phyloP scores from a whole-genome alignment of 35 echinoderm and acorn worm species.

The Patiria miniata region DNA sequence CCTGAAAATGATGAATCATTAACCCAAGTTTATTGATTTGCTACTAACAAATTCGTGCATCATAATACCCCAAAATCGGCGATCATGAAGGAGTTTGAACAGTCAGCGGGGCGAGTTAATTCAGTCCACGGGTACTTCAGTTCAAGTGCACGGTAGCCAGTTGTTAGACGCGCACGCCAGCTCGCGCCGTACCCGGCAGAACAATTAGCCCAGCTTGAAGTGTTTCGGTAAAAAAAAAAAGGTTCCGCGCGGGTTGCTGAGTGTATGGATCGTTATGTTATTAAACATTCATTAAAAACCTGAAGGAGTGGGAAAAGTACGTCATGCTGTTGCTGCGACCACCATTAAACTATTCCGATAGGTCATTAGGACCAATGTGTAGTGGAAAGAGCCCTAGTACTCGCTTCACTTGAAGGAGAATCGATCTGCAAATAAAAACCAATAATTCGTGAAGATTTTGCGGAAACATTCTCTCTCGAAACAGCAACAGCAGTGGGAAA shows the following conservation, averaged over 20 bases:
- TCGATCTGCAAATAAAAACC: no score
- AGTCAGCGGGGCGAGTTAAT: background rate
- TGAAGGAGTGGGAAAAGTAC: constrained; percentile 3
- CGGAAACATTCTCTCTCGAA: no score
- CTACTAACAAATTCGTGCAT: background rate
- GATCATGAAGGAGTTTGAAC: constrained; percentile 7
- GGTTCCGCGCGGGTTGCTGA: background rate
- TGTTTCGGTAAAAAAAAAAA: background rate
- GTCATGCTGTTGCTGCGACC: background rate
- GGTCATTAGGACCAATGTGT: no score
- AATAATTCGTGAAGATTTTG: no score
- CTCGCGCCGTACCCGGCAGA: background rate
- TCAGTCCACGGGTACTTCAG: background rate
- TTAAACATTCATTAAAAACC: constrained; percentile 22
- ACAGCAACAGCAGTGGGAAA: no score
- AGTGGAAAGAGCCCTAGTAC: no score
- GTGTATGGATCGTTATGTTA: background rate
- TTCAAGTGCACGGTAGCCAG: constrained; percentile 26
- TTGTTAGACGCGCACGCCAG: constrained; percentile 4
- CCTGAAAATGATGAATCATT: background rate
- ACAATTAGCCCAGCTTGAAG: constrained; percentile 11
- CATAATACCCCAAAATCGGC: background rate
- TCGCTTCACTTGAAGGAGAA: no score
- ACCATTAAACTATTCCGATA: no score
- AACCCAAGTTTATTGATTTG: background rate